phyloP scores from a whole-genome alignment of 2,888 invertebrate genomes.

The Hyposoter dolosus region DNA sequence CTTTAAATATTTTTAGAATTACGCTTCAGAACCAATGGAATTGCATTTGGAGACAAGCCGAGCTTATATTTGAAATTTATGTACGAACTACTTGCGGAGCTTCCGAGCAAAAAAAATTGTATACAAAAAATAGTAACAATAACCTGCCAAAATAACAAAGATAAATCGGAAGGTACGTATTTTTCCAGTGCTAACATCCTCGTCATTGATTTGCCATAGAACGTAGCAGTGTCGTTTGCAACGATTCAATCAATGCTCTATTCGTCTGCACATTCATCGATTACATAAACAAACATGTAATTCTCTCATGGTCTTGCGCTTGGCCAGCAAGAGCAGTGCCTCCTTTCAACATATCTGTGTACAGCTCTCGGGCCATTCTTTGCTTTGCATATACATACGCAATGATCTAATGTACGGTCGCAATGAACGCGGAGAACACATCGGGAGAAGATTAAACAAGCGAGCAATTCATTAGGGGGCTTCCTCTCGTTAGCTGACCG shows the following conservation, averaged over 20 bases:
- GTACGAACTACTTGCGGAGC: not conserved
- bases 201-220: slow-evolving; percentile 26
- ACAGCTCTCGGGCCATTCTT: slow-evolving; percentile 13
- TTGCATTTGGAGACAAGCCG: no score
- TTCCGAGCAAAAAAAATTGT: no score
- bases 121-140: not conserved
- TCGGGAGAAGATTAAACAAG: slow-evolving; percentile 58
- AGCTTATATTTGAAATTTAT: not conserved
- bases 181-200: not conserved
- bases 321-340: not conserved
- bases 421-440: slow-evolving; percentile 14
- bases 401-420: slow-evolving; percentile 36
- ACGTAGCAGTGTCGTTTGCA: slow-evolving; percentile 42
- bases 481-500: slow-evolving; percentile 69
- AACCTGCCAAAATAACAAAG: not conserved
- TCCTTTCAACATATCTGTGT: slow-evolving; percentile 25
- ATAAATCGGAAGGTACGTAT: not conserved
- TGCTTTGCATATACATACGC: slow-evolving; percentile 43
- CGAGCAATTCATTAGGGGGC: slow-evolving; percentile 67
- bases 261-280: slow-evolving; percentile 51
- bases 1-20: no score
- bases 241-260: slow-evolving; percentile 57
- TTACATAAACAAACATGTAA: slow-evolving; percentile 12
- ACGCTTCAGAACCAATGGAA: no score
- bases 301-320: slow-evolving; percentile 32